A percentile compares a stretch with the other conserved stretches of the same genome.
phyloP scores from a whole-genome alignment of 53 echinoderm and acorn worm species.

The Zoroaster sp. region DNA sequence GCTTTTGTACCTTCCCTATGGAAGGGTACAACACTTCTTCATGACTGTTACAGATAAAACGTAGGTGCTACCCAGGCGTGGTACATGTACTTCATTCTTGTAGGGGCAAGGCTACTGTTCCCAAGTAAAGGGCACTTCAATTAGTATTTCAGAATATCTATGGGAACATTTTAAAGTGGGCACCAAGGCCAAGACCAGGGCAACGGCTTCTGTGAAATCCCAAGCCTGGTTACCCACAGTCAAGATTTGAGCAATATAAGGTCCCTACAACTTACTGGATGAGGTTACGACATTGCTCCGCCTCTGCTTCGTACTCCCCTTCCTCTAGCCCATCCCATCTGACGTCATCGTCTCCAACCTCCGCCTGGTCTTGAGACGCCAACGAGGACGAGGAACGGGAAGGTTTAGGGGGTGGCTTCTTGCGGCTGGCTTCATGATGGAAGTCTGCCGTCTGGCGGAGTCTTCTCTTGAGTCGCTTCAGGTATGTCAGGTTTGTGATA shows the following conservation, averaged over 20 bases:
- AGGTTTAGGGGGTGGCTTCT: slow-evolving; percentile 9
- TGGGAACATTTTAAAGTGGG: too few relatives aligned
- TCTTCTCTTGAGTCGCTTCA: slow-evolving; percentile 75
- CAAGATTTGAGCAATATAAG: neutral
- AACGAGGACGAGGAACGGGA: slow-evolving; percentile 29
- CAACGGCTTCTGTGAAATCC: too few relatives aligned
- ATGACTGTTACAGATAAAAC: too few relatives aligned
- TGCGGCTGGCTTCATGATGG: slow-evolving; percentile 80
- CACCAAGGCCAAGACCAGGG: too few relatives aligned
- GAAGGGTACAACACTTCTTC: too few relatives aligned
- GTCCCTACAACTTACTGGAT: slow-evolving; percentile 34
- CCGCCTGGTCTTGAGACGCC: slow-evolving; percentile 28
- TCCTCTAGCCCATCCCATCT: slow-evolving; percentile 46
- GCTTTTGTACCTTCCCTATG: too few relatives aligned
- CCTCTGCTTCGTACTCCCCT: slow-evolving; percentile 28
- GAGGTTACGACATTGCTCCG: slow-evolving; percentile 60
- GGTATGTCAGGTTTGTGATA: slow-evolving; percentile 61
- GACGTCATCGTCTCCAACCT: slow-evolving; percentile 10
- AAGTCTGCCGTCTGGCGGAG: slow-evolving; percentile 73
- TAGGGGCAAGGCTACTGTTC: too few relatives aligned
- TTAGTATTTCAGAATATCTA: too few relatives aligned
- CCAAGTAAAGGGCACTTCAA: too few relatives aligned
- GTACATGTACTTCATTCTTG: too few relatives aligned
- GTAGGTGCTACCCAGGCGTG: too few relatives aligned
- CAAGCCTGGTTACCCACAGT: too few relatives aligned